Percentiles rank a stretch among this genome's conserved stretches.
phyloP scores from a whole-genome alignment of 2,797 vertebrate species.

The Crenichthys baileyi region DNA sequence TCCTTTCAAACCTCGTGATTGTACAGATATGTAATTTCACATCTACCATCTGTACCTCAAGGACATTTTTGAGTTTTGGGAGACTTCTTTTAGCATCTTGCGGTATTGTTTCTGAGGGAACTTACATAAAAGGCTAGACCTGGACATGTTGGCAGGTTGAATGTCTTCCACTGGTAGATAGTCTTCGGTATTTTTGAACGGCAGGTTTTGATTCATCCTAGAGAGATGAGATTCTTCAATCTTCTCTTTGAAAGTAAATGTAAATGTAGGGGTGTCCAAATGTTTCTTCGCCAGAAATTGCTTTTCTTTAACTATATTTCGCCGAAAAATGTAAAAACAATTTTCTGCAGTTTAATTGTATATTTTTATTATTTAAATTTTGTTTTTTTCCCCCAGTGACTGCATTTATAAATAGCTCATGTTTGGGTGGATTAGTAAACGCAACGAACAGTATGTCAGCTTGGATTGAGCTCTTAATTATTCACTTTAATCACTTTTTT shows the following conservation, averaged over 20 bases:
- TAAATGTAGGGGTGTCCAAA: too few relatives aligned
- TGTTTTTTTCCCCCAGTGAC: neutral
- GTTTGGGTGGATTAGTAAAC: neutral
- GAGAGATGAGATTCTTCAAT: too few relatives aligned
- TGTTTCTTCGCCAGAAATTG: too few relatives aligned
- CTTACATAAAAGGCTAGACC: neutral
- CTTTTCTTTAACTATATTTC: too few relatives aligned
- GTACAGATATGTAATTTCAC: neutral
- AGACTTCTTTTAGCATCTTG: neutral
- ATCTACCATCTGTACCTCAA: neutral
- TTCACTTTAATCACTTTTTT: neutral
- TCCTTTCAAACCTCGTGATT: neutral
- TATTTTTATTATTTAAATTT: too few relatives aligned
- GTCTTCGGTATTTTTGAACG: neutral
- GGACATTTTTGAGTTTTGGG: neutral
- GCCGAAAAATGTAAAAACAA: too few relatives aligned
- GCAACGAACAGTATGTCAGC: neutral
- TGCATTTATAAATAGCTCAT: neutral
- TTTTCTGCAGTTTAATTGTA: too few relatives aligned
- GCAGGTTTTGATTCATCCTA: too few relatives aligned
- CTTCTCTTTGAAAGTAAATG: too few relatives aligned
- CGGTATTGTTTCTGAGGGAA: neutral
- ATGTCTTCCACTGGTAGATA: neutral
- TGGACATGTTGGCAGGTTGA: neutral
- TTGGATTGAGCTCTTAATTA: neutral